Conservation (phyloP, 2,888 invertebrate genomes). For the Drosophila paucipuncta region DNA sequence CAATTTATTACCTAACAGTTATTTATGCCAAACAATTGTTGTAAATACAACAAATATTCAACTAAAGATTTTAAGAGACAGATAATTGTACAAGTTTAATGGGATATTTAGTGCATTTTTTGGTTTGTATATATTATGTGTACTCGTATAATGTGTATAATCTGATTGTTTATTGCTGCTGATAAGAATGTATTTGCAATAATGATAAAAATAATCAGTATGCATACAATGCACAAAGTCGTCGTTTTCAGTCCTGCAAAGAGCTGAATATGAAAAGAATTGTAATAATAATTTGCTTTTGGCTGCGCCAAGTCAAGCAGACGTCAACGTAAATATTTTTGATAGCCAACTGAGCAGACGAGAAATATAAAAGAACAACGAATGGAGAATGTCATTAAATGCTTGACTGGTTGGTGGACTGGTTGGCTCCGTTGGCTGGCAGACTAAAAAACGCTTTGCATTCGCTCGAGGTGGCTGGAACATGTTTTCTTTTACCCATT, state of each 20-base stretch:
- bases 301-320: constrained; percentile 29
- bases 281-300: constrained; percentile 45
- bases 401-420: constrained; percentile 31
- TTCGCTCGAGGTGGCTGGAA: constrained; percentile 7
- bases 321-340: constrained; percentile 42
- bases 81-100: background rate
- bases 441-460: background rate
- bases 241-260: background rate
- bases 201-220: background rate
- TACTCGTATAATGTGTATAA: background rate
- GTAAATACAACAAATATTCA: background rate
- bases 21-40: background rate
- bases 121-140: background rate
- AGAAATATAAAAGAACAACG: constrained; percentile 10
- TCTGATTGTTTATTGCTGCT: background rate
- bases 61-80: background rate
- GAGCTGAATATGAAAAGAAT: constrained; percentile 21
- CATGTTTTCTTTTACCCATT: constrained; percentile 22
- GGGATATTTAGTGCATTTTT: background rate
- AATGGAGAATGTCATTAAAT: constrained; percentile 58
- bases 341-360: constrained; percentile 32
- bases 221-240: background rate
- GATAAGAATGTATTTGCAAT: background rate
- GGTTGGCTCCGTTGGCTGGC: constrained; percentile 11
- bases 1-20: constrained; percentile 13